Percentiles rank a stretch among this genome's conserved stretches.
Conservation (phyloP, 2,797 vertebrate species). For the Garrulus glandarius region DNA sequence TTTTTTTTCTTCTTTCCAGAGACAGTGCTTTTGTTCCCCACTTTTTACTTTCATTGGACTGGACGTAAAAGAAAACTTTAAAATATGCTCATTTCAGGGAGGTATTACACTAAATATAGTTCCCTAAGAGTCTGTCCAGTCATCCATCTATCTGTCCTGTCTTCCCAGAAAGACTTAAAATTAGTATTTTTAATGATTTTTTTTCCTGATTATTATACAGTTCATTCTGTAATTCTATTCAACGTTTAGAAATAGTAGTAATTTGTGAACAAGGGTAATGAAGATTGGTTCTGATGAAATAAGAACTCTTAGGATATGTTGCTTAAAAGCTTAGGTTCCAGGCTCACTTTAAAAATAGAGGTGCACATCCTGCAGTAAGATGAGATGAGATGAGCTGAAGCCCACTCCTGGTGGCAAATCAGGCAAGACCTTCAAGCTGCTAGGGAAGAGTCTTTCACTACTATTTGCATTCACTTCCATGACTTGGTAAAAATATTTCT, state of each 20-base stretch:
- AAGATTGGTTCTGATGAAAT: background rate
- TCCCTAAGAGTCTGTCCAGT: background rate
- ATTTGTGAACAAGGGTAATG: background rate
- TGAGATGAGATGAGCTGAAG: background rate
- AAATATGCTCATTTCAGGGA: background rate
- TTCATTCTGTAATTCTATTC: background rate
- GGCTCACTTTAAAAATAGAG: background rate
- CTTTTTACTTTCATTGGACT: background rate
- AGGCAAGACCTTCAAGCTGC: background rate
- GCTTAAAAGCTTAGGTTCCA: background rate
- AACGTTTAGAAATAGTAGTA: background rate
- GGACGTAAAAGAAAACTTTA: background rate
- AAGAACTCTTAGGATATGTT: background rate
- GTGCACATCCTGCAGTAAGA: background rate
- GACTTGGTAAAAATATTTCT: background rate
- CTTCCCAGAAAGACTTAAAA: background rate
- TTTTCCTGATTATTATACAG: background rate
- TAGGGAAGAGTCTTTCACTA: background rate
- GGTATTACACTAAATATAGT: background rate
- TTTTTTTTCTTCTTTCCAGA: constrained; percentile 6
- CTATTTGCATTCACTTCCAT: background rate
- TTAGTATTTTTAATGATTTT: accelerated
- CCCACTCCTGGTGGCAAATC: background rate
- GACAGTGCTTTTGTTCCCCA: background rate
- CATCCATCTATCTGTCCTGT: background rate